Base-by-base conservation (phyloP, 2,888 invertebrate species). In the Bellardia bayeri region DNA sequence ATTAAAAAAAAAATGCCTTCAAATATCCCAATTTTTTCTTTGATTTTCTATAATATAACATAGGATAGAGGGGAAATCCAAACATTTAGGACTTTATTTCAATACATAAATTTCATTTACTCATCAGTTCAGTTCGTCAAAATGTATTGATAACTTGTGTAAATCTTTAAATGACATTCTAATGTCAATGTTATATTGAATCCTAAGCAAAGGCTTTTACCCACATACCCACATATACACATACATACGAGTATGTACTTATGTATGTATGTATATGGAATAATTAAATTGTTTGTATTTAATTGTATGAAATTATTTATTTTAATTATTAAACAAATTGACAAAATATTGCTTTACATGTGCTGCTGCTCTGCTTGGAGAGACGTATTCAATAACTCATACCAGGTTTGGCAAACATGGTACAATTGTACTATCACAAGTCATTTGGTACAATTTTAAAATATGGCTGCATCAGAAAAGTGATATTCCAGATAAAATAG, bases 161-260 rank as follows among this genome's bases (percentile, higher is more conserved):
- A 64, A 30, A 69, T 51, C 71, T 42, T 72, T 54, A 81, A 81
- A 72, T 81, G 37, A 64, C 37, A 81, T 64, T 54, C 63, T 71
- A 16, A 69, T 63, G 9, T 42, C 42, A 7, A 42, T 37, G 37
- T n/a, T 54, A 54, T 13, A 49, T 30, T 11, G 16, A 66, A 63
- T 63, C n/a, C 45, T 7, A 45, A 45, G 45, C 3, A 11, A 45
- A 5, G 37, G 37, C 3, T 37, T 37, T 6, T n/a, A n/a, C n/a
- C n/a, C n/a, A n/a, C n/a, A n/a, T n/a, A n/a, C n/a, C n/a, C n/a
- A n/a, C n/a, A n/a, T n/a, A n/a, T n/a, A n/a, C n/a, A n/a, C 37
- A n/a, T n/a, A n/a, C n/a, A n/a, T n/a, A n/a, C n/a, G n/a, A n/a
- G n/a, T n/a, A n/a, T n/a, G n/a, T n/a, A n/a, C n/a, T n/a, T n/a